Percentiles rank a stretch among this genome's conserved stretches.
Evolutionary conservation across 2,797 vertebrate genomes (phyloP).

Genomic region (Tokudaia muenninki): DNA sequence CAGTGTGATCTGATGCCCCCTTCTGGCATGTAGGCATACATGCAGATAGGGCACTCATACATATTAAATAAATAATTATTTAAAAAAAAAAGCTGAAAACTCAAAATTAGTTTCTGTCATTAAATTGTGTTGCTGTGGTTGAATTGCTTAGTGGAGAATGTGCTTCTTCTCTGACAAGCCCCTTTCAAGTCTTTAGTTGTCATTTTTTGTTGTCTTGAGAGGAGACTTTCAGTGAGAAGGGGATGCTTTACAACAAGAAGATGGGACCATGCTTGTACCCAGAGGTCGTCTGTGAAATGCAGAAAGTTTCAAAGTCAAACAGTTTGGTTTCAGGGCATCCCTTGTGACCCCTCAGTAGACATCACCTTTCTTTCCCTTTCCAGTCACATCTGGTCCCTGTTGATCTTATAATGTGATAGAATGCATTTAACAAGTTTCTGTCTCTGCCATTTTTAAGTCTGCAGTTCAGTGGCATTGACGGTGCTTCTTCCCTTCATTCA

Average conservation of each 20-base stretch:
- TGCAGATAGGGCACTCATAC: neutral
- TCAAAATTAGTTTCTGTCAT: conserved; percentile 47
- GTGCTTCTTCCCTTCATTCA: neutral
- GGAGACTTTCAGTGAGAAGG: neutral
- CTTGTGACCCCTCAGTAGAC: too few relatives aligned
- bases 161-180: conserved; percentile 27
- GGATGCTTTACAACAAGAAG: neutral
- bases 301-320: neutral
- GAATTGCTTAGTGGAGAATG: neutral
- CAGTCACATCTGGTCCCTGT: neutral
- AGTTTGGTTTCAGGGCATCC: neutral
- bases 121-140: neutral
- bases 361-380: neutral
- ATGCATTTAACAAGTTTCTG: neutral
- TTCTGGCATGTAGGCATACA: neutral
- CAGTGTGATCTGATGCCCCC: neutral
- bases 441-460: neutral
- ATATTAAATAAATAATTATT: neutral
- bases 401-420: neutral
- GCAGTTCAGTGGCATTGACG: too few relatives aligned
- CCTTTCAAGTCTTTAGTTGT: neutral
- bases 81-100: neutral
- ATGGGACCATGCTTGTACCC: neutral
- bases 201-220: neutral
- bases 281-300: neutral